Conservation (phyloP, 2,797 vertebrate genomes). For the Todus mexicanus region DNA sequence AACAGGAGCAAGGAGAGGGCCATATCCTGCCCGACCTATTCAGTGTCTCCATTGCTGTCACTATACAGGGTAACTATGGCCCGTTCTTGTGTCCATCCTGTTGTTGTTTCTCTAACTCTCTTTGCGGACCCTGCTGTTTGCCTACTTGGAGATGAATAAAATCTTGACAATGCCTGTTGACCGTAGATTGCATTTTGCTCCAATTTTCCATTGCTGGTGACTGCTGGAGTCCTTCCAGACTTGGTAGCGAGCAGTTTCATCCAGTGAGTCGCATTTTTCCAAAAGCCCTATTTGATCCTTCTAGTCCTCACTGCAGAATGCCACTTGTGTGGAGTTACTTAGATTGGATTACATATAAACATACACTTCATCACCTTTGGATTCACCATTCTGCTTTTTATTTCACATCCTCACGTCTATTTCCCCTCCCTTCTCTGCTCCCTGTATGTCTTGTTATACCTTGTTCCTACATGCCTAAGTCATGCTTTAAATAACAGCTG, state of each 20-base stretch:
- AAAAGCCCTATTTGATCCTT: neutral
- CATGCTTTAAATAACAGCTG: constrained; percentile 44
- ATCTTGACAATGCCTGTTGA: neutral
- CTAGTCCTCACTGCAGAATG: neutral
- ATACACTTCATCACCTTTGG: neutral
- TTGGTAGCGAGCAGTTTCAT: neutral
- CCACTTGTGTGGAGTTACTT: neutral
- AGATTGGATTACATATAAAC: neutral
- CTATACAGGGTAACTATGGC: neutral
- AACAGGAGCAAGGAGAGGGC: neutral
- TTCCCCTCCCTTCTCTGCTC: neutral
- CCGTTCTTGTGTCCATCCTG: neutral
- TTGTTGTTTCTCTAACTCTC: neutral
- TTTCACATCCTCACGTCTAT: neutral
- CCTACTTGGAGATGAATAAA: neutral
- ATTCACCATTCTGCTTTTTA: neutral
- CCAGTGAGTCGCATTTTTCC: neutral
- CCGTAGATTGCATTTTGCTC: neutral
- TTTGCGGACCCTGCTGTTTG: neutral
- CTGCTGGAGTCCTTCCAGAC: neutral
- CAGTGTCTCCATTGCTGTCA: neutral
- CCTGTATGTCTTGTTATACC: constrained; percentile 20
- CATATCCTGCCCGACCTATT: neutral
- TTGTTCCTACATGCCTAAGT: constrained; percentile 46
- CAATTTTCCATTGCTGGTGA: neutral